Evolutionary conservation across 2,888 invertebrate genomes (phyloP), one percentile per base, ranked within the genome.

Genomic region (Acanthoscelides obtectus): DNA sequence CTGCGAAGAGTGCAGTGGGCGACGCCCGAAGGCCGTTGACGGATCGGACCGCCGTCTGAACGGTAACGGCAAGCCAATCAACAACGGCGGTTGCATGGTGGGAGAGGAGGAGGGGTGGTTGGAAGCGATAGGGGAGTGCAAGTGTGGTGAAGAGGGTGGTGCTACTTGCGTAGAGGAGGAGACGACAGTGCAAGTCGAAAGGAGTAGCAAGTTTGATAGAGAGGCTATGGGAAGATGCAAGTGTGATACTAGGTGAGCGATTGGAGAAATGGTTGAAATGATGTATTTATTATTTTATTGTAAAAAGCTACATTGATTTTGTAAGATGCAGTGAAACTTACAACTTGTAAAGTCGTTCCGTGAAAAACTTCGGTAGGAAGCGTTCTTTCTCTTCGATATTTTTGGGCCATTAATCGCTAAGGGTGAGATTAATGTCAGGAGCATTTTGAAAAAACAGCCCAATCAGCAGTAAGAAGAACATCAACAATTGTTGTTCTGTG

Each of bases 191-290:
- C 65, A 70, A 66, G 25, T n/a, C 70, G 25, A 67, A 66, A 45
- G 45, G 45, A 45, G 12, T 12, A 1, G 5, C 3, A 45, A 45
- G 12, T 6, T 12, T 12, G 45, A 12, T 17, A 45, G 45, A 45
- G 45, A 45, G 45, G 45, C 45, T 17, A 45, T 45, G 45, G 45
- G 45, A 12, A 45, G 67, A 67, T 67, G 87, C 83, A 80, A 79
- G 75, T 79, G 84, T 76, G 88, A 88, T 83, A 75, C 73, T 75
- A 75, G 75, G 75, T 74, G 67, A 74, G 74, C 1, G 17, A 17
- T 12, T 45, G 1, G 45, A 6, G 6, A 17, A 12, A 1, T 45
- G 45, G 17, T 45, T n/a, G 8, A 45, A 6, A 1, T 45, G 17
- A 12, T 4, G n/a, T n/a, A n/a, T n/a, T n/a, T n/a, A n/a, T n/a